A percentile compares a stretch with the other conserved stretches of the same genome.
These are phyloP conservation scores for Brachionus calyciflorus DNA, from an alignment of 1,140 invertebrate genomes.

Conservation along the genomic window DNA sequence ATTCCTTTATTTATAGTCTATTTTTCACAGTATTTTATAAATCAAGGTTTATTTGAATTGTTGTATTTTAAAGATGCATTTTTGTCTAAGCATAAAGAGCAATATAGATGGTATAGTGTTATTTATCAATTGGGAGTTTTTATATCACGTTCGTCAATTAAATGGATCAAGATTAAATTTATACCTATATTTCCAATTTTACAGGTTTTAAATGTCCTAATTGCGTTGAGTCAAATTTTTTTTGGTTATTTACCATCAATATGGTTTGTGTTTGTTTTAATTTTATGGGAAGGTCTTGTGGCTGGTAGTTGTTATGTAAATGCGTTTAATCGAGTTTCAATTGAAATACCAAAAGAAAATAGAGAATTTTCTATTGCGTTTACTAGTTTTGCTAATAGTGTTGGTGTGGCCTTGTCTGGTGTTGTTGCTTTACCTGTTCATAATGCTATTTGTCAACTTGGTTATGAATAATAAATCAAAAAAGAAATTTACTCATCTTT, in stretches of 20 bases:
- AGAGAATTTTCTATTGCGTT: slow-evolving; percentile 66
- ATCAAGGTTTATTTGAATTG: slow-evolving; percentile 79
- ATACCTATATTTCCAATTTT: slow-evolving; percentile 75
- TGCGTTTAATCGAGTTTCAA: slow-evolving; percentile 47
- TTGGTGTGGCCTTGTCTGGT: slow-evolving; percentile 73
- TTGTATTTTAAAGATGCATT: slow-evolving; percentile 69
- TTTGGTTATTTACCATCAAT: slow-evolving; percentile 72
- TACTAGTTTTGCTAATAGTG: slow-evolving; percentile 71
- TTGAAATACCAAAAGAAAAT: slow-evolving; percentile 54
- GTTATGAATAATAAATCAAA: slow-evolving; percentile 1
- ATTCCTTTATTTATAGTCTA: slow-evolving; percentile 76
- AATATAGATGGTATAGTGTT: slow-evolving; percentile 64
- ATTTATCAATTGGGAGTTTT: slow-evolving; percentile 82
- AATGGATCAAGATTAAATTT: slow-evolving; percentile 68
- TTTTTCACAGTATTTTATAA: slow-evolving; percentile 83
- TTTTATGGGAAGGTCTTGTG: slow-evolving; percentile 77
- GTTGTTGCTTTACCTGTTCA: slow-evolving; percentile 13
- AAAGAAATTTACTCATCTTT: too few species aligned
- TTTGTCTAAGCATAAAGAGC: slow-evolving; percentile 67
- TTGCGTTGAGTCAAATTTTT: slow-evolving; percentile 66
- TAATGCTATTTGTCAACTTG: slow-evolving; percentile 22
- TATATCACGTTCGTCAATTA: slow-evolving; percentile 78
- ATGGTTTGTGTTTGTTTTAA: slow-evolving; percentile 70
- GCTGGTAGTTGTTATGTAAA: slow-evolving; percentile 82
- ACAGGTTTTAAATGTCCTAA: slow-evolving; percentile 64